Evolutionary conservation across 2,113 vertebrate genomes (phyloP), one percentile per base, ranked within the genome.

Genomic region (Toxotes jaculatrix): DNA sequence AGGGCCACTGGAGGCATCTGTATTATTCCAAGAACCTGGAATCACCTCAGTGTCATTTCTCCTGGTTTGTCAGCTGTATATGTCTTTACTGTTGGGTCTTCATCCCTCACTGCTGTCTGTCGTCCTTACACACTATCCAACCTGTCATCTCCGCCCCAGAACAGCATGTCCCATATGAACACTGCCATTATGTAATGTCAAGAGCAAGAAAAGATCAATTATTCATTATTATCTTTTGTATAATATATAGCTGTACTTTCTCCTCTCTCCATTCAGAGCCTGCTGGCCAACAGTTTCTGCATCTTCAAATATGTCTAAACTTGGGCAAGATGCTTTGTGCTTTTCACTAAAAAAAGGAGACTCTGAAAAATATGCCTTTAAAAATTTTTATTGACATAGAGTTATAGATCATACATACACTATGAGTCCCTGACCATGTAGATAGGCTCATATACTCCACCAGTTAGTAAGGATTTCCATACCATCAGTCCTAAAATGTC

Each of bases 161-260:
- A 83, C 80, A 84, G 36, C 40, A 40, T 51, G 66, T 87, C 72
- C 77, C 69, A 60, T 80, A 69, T 69, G 66, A 81, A 62, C 59
- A 38, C 60, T 72, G 66, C 67, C 56, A 61, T 93, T 90, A 92
- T 85, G 84, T 89, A 90, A 92, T 57, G 66, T 74, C 80, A 80
- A 53, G 80, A 87, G 85, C 80, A 85, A 73, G 70, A 81, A 49
- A 70, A 23, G 19, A 19, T 93, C 21, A 90, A 88, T 92, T 84
- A 94, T 93, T 94, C 63, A 91, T 74, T n/a, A 66, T 79, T 73
- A 64, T 87, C 87, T 91, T 60, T 73, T 92, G 76, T 91, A 92
- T 92, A 86, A 93, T 91, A 72, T 81, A 93, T 91, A 78, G 57
- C 69, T 7, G 21, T 76, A 68, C 73, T 84, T 77, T 77, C 71